Evolutionary conservation across 2,888 invertebrate species (phyloP).

Genomic region (Helicoverpa assulta): DNA sequence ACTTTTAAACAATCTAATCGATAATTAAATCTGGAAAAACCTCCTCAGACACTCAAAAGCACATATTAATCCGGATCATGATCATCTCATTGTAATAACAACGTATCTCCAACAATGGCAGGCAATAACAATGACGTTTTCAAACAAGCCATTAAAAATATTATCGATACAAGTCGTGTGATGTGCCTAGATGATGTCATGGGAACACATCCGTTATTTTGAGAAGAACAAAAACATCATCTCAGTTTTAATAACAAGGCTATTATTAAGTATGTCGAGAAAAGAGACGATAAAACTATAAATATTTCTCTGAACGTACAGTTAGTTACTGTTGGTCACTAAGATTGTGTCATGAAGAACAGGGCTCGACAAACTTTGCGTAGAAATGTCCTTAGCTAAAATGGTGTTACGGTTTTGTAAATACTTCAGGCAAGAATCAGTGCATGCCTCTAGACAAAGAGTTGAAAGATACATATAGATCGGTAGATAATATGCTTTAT

Average conservation of each 20-base stretch:
- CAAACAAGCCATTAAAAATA: conserved; percentile 41
- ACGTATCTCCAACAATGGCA: conserved; percentile 43
- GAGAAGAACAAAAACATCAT: conserved; percentile 43
- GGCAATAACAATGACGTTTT: conserved; percentile 41
- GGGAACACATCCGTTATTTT: conserved; percentile 39
- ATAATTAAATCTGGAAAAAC: too few species aligned
- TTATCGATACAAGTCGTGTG: conserved; percentile 44
- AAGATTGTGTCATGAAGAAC: too few species aligned
- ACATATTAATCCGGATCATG: conserved; percentile 5
- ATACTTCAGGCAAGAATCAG: too few species aligned
- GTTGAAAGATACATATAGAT: too few species aligned
- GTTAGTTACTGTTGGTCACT: background rate
- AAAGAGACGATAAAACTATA: conserved; percentile 4
- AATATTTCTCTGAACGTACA: background rate
- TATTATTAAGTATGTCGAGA: conserved; percentile 4
- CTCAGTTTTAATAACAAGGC: conserved; percentile 42
- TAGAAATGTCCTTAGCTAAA: too few species aligned
- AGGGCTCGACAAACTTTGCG: too few species aligned
- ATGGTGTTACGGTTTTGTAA: too few species aligned
- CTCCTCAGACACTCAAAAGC: background rate
- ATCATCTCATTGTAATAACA: conserved; percentile 30
- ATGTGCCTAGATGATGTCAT: conserved; percentile 44
- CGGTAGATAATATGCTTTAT: too few species aligned
- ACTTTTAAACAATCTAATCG: too few species aligned
- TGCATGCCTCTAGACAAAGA: too few species aligned